Percentiles rank a stretch among this genome's conserved stretches.
Conservation (phyloP, 92 coral and sea anemone species). For the Anthopleura xanthogrammica region DNA sequence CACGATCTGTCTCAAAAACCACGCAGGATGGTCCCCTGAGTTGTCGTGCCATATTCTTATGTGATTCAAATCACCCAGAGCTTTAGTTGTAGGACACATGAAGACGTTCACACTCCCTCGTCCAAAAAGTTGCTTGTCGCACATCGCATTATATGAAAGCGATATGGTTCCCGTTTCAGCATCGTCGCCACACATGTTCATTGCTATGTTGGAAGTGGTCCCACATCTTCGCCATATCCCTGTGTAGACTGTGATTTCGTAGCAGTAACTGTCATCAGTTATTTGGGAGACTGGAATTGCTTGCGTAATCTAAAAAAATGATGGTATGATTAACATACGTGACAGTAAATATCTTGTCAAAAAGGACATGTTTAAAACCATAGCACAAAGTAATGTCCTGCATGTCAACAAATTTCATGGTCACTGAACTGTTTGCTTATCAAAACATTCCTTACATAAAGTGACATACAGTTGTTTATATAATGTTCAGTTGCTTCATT, state of each 20-base stretch:
- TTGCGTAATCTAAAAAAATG: slow-evolving; percentile 57
- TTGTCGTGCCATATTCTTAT: slow-evolving; percentile 94
- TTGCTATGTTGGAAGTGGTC: slow-evolving; percentile 86
- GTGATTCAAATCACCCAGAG: slow-evolving; percentile 78
- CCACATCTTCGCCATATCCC: slow-evolving; percentile 93
- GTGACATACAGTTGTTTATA: too few relatives aligned
- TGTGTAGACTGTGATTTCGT: slow-evolving; percentile 77
- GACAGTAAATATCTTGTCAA: too few relatives aligned
- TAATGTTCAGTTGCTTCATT: too few relatives aligned
- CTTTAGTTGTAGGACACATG: slow-evolving; percentile 49
- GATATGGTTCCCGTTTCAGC: slow-evolving; percentile 70
- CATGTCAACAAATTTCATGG: too few relatives aligned
- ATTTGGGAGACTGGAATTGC: slow-evolving; percentile 69
- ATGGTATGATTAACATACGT: background rate
- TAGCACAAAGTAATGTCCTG: too few relatives aligned
- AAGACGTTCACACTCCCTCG: slow-evolving; percentile 84
- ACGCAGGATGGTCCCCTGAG: slow-evolving; percentile 84
- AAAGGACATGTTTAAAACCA: too few relatives aligned
- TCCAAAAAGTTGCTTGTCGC: slow-evolving; percentile 81
- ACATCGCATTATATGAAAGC: slow-evolving; percentile 70
- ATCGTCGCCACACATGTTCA: slow-evolving; percentile 72
- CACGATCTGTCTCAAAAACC: slow-evolving; percentile 78
- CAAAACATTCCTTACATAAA: too few relatives aligned
- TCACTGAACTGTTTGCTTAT: too few relatives aligned
- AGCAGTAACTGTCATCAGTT: slow-evolving; percentile 48